Percentiles rank a stretch among this genome's conserved stretches.
Evolutionary conservation across 1,140 invertebrate genomes (phyloP).

Genomic region (Pachypeltis micranthus): DNA sequence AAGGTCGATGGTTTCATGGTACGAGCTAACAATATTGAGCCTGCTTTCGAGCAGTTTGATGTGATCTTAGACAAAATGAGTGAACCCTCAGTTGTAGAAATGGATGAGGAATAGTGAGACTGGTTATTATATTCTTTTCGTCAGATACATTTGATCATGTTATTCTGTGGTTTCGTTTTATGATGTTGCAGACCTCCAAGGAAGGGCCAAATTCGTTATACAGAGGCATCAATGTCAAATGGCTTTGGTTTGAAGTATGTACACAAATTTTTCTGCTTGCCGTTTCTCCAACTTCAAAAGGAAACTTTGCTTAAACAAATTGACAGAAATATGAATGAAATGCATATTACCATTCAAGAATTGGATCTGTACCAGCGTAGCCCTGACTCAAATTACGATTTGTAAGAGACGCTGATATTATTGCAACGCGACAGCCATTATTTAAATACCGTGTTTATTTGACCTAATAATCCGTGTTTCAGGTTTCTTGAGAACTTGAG

Average conservation of each 20-base stretch:
- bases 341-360: conserved; percentile 67
- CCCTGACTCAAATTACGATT: conserved; percentile 81
- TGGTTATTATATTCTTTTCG: too few species aligned
- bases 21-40: too few species aligned
- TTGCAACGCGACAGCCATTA: too few species aligned
- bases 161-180: too few species aligned
- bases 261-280: conserved; percentile 93
- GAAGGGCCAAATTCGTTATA: conserved; percentile 62
- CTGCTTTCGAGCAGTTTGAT: too few species aligned
- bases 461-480: conserved; percentile 8
- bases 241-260: conserved; percentile 88
- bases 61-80: too few species aligned
- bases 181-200: conserved; percentile 34
- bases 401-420: conserved; percentile 36
- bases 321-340: conserved; percentile 77
- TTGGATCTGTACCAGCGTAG: conserved; percentile 71
- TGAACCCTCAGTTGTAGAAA: too few species aligned
- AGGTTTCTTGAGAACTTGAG: conserved; percentile 61
- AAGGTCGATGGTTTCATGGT: too few species aligned
- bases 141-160: too few species aligned
- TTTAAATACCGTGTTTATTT: too few species aligned
- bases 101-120: too few species aligned
- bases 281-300: conserved; percentile 83
- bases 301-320: conserved; percentile 78
- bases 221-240: conserved; percentile 92